Base-by-base conservation (phyloP, 2,113 vertebrate species). In the Axis porcinus region DNA sequence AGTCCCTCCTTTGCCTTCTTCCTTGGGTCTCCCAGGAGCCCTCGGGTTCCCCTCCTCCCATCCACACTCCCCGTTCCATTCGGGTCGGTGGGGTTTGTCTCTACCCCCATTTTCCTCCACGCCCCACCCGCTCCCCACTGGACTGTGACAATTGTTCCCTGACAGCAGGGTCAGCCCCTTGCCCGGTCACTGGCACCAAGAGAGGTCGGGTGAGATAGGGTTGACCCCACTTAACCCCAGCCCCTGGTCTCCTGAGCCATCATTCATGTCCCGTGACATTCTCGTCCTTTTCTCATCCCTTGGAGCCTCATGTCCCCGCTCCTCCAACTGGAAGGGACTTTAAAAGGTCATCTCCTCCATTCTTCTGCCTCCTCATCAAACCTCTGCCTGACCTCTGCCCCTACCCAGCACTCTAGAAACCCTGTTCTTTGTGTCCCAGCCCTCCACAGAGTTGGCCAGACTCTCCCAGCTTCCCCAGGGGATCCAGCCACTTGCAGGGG, bases 141-240 rank as follows among this genome's bases (percentile, higher is more conserved):
- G 16, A 40, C 89, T 36, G n/a, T 54, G 62, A 79, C 52, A 43
- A 47, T 40, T 14, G 23, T 25, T 14, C 30, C 55, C 64, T 23
- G 60, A 36, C 11, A 54, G 92, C 27, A 30, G 81, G 60, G 17
- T 33, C 67, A n/a, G 57, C 45, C 58, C 57, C 57, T 28, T 43
- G 45, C 83, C 50, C 50, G 55, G 91, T 40, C 36, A 30, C 47
- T 21, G 36, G 93, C 89, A 58, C 50, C 0, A 4, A 47, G 83
- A 58, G 28, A 28, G 52, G 85, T 9, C 27, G 15, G 30, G 21
- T 47, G 82, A 94, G 91, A 83, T 15, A 45, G 50, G 58, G 60
- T 7, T 83, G 97, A 96, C 97, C 97, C 95, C 76, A 83, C 94
- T 96, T 97, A 90, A 97, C 97, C 92, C 47, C 76, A 19, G 33